Base-by-base conservation (phyloP, 2,797 vertebrate genomes). In the Acipenser transmontanus region DNA sequence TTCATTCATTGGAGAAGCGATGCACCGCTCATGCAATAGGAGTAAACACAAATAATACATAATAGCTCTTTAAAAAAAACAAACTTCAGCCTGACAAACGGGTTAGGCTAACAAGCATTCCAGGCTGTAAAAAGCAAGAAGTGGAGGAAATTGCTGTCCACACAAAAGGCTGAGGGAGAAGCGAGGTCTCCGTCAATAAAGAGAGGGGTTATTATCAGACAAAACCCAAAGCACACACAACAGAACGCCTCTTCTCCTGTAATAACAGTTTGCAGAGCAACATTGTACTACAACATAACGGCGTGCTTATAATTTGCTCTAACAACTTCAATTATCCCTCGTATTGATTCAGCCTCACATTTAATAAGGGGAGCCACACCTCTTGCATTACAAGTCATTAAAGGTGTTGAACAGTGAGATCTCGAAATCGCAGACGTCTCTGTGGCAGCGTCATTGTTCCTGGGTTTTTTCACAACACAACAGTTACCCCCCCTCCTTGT, bases 241-340 rank as follows among this genome's bases (percentile, higher is more conserved):
- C 88, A 93, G 91, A 93, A 91, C 92, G 90, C 88, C 80, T 91
- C 83, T 87, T 85, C 83, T 79, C 81, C 86, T 85, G 91, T 94
- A 97, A 98, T 96, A 95, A 94, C 91, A 89, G 94, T 96, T 98
- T 97, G 95, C 87, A 86, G 90, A 92, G 88, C 90, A 92, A 94
- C 93, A 94, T 93, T 94, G 92, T 95, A 91, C 87, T 90, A 92
- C 88, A 88, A 94, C 93, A 96, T 93, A 98, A 96, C 94, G 88
- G 93, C 90, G 86, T 88, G 86, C 92, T 96, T 96, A 96, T 96
- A 98, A 98, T 98, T 97, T 96, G 91, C 92, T 95, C 94, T 98
- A 97, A 98, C 94, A 96, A 95, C 95, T 96, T 93, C 91, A 96
- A 98, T 98, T 98, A 96, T 95, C 89, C 89, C 92, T 93, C 91